A percentile compares a stretch with the other conserved stretches of the same genome.
Conservation (phyloP, 2,113 vertebrate genomes). For the Laticauda colubrina region DNA sequence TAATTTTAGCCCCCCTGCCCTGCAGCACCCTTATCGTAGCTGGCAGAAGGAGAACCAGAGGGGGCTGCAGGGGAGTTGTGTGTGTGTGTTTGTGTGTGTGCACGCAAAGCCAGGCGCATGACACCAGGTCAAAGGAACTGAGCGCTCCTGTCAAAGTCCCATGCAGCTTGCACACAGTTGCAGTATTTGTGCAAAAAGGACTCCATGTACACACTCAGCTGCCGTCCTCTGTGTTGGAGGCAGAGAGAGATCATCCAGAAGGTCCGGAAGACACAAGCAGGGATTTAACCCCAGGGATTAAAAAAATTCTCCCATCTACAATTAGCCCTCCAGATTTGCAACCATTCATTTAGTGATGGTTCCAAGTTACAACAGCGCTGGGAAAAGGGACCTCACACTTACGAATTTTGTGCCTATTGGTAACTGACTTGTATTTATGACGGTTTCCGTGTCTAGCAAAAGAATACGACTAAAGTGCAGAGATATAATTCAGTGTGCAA, state of each 20-base stretch:
- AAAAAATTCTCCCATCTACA: too few species aligned
- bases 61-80: background rate
- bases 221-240: background rate
- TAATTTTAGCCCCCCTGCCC: constrained; percentile 20
- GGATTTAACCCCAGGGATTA: background rate
- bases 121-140: background rate
- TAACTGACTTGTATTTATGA: background rate
- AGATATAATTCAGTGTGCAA: background rate
- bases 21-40: background rate
- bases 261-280: background rate
- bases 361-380: background rate
- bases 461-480: background rate
- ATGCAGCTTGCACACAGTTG: background rate
- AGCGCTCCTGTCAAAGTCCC: too few species aligned
- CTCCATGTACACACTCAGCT: background rate
- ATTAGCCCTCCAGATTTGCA: too few species aligned
- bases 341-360: background rate
- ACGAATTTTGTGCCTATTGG: background rate
- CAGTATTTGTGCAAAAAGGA: background rate
- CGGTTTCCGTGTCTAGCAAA: too few species aligned
- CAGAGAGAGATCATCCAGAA: background rate
- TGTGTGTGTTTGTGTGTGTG: background rate
- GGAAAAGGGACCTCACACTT: background rate
- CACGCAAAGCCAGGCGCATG: background rate
- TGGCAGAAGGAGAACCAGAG: background rate